phyloP scores from a whole-genome alignment of 2,888 invertebrate species.

The Standfussiana lucernea region DNA sequence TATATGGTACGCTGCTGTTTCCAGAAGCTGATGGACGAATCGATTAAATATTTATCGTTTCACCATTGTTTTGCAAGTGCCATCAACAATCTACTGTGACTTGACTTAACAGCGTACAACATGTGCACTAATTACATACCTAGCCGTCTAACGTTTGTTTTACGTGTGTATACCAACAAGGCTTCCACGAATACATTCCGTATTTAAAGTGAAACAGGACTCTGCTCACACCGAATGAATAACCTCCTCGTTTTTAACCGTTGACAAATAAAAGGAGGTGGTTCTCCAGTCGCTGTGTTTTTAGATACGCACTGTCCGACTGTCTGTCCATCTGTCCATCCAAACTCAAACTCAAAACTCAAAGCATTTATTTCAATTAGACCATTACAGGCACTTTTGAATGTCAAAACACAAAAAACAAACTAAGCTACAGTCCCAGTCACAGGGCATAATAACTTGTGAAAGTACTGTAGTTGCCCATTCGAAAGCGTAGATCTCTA shows the following conservation, averaged over 20 bases:
- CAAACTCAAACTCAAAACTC: too few species aligned
- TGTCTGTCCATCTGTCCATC: neutral
- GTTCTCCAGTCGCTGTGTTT: neutral
- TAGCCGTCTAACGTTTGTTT: slow-evolving; percentile 3
- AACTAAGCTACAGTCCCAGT: too few species aligned
- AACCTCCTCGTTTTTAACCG: neutral
- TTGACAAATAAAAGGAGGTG: too few species aligned
- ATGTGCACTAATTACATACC: slow-evolving; percentile 13
- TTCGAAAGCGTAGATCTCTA: too few species aligned
- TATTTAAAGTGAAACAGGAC: neutral
- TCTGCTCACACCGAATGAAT: neutral
- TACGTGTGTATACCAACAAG: neutral
- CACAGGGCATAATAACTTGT: too few species aligned
- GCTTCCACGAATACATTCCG: slow-evolving; percentile 21
- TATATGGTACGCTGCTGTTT: slow-evolving; percentile 22
- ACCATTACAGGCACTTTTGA: too few species aligned
- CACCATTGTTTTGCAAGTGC: slow-evolving; percentile 11
- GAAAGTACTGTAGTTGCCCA: too few species aligned
- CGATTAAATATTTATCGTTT: slow-evolving; percentile 35
- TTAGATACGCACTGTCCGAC: too few species aligned
- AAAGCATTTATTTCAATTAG: too few species aligned
- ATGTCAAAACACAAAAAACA: too few species aligned
- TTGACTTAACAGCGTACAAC: slow-evolving; percentile 20
- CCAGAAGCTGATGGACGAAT: neutral
- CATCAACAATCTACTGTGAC: slow-evolving; percentile 11